phyloP scores from a whole-genome alignment of 2,797 vertebrate species.

The Trichosurus vulpecula region DNA sequence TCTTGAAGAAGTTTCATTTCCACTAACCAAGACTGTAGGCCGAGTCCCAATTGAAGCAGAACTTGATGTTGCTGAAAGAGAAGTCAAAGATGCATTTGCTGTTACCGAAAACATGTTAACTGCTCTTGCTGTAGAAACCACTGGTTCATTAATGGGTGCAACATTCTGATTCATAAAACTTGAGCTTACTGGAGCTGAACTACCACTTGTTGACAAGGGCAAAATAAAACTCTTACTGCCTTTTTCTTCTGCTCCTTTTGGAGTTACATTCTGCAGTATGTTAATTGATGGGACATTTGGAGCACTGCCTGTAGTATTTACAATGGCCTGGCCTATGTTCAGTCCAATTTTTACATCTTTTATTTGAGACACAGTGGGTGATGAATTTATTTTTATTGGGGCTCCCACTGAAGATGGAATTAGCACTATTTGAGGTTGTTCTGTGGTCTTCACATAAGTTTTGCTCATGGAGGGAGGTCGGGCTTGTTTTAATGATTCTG shows the following conservation, averaged over 20 bases:
- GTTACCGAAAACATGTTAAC: conserved; percentile 80
- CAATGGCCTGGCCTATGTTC: conserved; percentile 87
- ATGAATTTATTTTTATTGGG: conserved; percentile 83
- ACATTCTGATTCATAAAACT: conserved; percentile 79
- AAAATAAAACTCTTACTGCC: conserved; percentile 64
- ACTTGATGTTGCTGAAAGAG: conserved; percentile 80
- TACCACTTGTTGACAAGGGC: conserved; percentile 72
- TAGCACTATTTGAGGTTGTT: conserved; percentile 85
- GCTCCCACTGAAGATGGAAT: conserved; percentile 84
- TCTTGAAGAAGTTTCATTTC: conserved; percentile 80
- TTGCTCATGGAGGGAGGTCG: conserved; percentile 79
- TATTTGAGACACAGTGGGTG: conserved; percentile 87
- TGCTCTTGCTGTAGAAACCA: conserved; percentile 77
- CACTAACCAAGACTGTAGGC: conserved; percentile 79
- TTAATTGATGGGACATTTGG: conserved; percentile 86
- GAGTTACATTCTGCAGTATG: conserved; percentile 84
- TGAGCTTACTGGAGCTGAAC: conserved; percentile 76
- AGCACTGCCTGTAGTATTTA: conserved; percentile 82
- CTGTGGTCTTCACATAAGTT: conserved; percentile 80
- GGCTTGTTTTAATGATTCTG: conserved; percentile 82
- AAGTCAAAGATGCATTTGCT: conserved; percentile 78
- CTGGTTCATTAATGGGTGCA: conserved; percentile 77
- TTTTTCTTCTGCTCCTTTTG: conserved; percentile 82
- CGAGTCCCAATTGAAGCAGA: conserved; percentile 65
- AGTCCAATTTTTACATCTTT: conserved; percentile 89